Base-by-base conservation (phyloP, 2,113 vertebrate species). In the Mastomys coucha region DNA sequence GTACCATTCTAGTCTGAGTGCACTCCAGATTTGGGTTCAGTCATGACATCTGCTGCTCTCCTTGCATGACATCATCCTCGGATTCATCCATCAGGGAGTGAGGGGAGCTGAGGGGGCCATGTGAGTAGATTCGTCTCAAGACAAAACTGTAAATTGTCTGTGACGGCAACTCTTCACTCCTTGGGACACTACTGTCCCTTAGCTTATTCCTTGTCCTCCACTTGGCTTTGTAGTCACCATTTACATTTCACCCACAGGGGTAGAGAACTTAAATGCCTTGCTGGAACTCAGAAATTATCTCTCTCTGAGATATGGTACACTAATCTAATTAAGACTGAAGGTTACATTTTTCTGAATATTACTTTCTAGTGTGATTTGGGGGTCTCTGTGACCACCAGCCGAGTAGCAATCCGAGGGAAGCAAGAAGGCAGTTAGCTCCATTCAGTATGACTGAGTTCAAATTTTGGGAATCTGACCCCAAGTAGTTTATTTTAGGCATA, bases 331-430 rank as follows among this genome's bases (percentile, higher is more conserved):
- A 60, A 58, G 10, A 58, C 26, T 16, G 60, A 84, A 76, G 8
- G 13, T 63, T 56, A 12, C 17, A 89, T 97, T 49, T 95, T 80
- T 89, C 70, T 65, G 33, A 91, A 63, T 58, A 28, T 95, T 36
- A 65, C 53, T 69, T 65, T 39, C 77, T 75, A 70, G 11, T 26
- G 5, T 51, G 51, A 53, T 49, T 33, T 4, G 0, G 2, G 45
- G 75, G 45, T 78, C 42, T 77, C 76, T 78, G 75, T 60, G 58
- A 60, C 19, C 58, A 60, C 42, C 75, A 51, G 45, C 75, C 9
- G 28, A 53, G 31, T 33, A 20, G 31, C 77, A 80, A 2, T 78
- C 49, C 5, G 76, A 51, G 31, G 17, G 76, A 51, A 28, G 28
- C 76, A 78, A 1, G 28, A n/a, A 78, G 45, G 45, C 33, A 51